Base-by-base conservation (phyloP, 2,797 vertebrate species). In the Cyclura pinguis region DNA sequence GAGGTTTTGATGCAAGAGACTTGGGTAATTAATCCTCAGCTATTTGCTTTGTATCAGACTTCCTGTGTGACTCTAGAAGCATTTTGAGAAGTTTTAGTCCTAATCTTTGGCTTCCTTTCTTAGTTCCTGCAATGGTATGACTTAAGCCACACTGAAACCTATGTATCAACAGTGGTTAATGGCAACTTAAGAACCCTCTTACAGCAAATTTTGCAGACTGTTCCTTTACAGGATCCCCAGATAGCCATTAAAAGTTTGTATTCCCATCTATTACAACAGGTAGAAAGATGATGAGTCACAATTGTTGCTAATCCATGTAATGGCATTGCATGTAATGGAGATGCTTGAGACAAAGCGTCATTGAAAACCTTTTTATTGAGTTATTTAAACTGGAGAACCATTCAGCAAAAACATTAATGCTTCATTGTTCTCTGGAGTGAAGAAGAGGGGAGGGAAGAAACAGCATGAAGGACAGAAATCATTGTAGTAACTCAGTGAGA, bases 211-310 rank as follows among this genome's bases (percentile, higher is more conserved):
- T 89, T 87, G 57, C 85, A 32, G 95, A 92, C 86, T 73, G 4
- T 9, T 88, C 78, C 92, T 94, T 93, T 55, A 80, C 82, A 4
- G 74, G 81, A 93, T 91, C 84, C 35, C 55, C 73, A 67, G 38
- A 32, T 14, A 87, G 88, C 42, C 89, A 87, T 95, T 94, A 84
- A 92, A 93, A 38, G 42, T 77, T 94, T 93, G 16, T 86, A 0
- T 84, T 86, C 92, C 88, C 95, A 87, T 93, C 74, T 92, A 86
- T 55, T 90, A 0, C 94, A 88, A 83, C 64, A 91, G 72, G 89
- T 80, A 85, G 32, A 93, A 93, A 95, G 92, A 91, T 24, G 87
- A 93, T 95, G 93, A 96, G 87, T 96, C 93, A 95, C 69, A 91
- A 92, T 80, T 93, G 87, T 88, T 90, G 32, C 4, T 93, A 89